phyloP scores from a whole-genome alignment of 2,797 vertebrate species.

The Alca torda region DNA sequence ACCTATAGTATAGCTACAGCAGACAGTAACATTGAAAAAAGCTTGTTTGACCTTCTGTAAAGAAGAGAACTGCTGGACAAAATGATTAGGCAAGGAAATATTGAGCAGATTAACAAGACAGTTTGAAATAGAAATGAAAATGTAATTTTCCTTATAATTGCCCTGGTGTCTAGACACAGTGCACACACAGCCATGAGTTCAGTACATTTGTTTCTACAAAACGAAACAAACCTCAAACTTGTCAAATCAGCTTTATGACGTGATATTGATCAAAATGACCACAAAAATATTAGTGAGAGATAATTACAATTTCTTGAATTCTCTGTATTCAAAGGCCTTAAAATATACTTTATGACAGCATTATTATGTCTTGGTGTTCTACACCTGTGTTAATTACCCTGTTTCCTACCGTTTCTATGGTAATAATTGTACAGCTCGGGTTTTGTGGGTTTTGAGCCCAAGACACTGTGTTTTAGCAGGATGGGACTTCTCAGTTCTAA shows the following conservation, averaged over 20 bases:
- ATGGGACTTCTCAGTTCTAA: not conserved
- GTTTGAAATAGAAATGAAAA: constrained; percentile 54
- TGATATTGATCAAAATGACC: not conserved
- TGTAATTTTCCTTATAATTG: constrained; percentile 44
- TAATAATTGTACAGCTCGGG: not conserved
- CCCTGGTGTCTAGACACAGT: constrained; percentile 42
- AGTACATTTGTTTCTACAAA: constrained; percentile 48
- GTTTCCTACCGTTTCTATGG: not conserved
- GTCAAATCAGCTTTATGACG: not conserved
- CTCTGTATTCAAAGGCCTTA: not conserved
- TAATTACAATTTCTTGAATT: not conserved
- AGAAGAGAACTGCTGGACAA: constrained; percentile 11
- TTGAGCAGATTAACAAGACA: constrained; percentile 49
- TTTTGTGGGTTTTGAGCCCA: not conserved
- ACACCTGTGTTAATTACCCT: not conserved
- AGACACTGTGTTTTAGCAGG: not conserved
- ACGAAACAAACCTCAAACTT: not conserved
- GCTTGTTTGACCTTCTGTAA: constrained; percentile 42
- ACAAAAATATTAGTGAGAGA: not conserved
- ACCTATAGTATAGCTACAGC: not conserved
- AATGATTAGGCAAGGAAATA: constrained; percentile 43
- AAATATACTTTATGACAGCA: not conserved
- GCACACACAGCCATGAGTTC: constrained; percentile 4
- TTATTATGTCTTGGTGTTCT: not conserved
- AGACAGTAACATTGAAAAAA: not conserved